These are phyloP conservation scores for Hirudinaria manillensis DNA, from an alignment of 2,888 invertebrate species.

Conservation along the genomic window DNA sequence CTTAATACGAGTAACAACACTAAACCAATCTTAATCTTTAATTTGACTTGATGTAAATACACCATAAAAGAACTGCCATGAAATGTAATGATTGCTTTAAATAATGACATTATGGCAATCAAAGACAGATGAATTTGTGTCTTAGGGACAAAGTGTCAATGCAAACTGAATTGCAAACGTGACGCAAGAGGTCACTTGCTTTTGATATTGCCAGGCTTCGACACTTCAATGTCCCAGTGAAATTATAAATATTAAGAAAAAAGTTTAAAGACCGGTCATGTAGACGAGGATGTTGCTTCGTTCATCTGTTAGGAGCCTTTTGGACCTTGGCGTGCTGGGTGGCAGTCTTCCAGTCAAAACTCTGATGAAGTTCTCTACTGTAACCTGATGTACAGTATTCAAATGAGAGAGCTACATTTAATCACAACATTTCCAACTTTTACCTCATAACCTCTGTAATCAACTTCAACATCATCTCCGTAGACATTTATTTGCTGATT, in stretches of 20 bases:
- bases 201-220: no score
- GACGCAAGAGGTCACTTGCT: no score
- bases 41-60: no score
- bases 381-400: conserved; percentile 64
- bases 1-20: conserved; percentile 44
- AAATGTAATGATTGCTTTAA: no score
- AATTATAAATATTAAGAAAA: no score
- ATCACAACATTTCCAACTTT: neutral
- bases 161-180: no score
- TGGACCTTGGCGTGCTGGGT: conserved; percentile 86
- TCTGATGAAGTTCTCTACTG: conserved; percentile 95
- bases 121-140: no score
- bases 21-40: neutral
- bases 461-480: conserved; percentile 97
- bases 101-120: no score
- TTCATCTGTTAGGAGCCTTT: conserved; percentile 87
- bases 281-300: conserved; percentile 85
- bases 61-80: no score
- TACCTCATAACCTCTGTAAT: conserved; percentile 75
- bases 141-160: no score
- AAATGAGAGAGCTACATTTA: neutral
- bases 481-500: conserved; percentile 97
- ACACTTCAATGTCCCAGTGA: no score
- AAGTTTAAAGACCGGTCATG: conserved; percentile 64
- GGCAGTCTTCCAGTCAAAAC: conserved; percentile 86